Conservation (phyloP, 2,888 invertebrate genomes). For the Phengaris arion region DNA sequence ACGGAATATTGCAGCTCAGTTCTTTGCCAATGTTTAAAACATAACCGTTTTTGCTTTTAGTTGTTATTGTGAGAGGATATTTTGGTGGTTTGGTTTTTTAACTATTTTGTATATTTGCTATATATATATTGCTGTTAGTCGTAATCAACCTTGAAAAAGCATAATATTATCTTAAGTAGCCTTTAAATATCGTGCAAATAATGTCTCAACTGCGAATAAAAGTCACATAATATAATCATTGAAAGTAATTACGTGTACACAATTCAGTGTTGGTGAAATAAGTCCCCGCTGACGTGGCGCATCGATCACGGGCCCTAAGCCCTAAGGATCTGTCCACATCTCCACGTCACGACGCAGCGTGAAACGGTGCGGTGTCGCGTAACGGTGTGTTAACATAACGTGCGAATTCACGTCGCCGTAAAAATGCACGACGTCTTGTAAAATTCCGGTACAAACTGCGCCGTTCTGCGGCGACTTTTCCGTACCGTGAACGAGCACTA, state of each 20-base stretch:
- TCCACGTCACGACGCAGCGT: no score
- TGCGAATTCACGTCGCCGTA: no score
- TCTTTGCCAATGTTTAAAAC: background rate
- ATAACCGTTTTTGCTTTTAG: background rate
- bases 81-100: no score
- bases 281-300: constrained; percentile 47
- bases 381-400: no score
- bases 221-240: background rate
- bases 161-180: background rate
- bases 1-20: background rate
- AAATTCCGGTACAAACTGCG: no score
- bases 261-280: constrained; percentile 47
- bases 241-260: constrained; percentile 12
- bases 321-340: constrained; percentile 37
- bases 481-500: no score
- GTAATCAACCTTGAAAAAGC: no score
- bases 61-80: background rate
- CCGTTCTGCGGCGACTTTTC: no score
- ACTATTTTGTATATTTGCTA: no score
- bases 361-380: no score
- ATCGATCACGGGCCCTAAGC: constrained; percentile 64
- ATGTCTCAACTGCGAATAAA: background rate
- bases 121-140: no score
- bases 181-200: background rate
- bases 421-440: no score